Evolutionary conservation across 2,113 vertebrate genomes (phyloP).

Genomic region (Nyctereutes procyonoides): DNA sequence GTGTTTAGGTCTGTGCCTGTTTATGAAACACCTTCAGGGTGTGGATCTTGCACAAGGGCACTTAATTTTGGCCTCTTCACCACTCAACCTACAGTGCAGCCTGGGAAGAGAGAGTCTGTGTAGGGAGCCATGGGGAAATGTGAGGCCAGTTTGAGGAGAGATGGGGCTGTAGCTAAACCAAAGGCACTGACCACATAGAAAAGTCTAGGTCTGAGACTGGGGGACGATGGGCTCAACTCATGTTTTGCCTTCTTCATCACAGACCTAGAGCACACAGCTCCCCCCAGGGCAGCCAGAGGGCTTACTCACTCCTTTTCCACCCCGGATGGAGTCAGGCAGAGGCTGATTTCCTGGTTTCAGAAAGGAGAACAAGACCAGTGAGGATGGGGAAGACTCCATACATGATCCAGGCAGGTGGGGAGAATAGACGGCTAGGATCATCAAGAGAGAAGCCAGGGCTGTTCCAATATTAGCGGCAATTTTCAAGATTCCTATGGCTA

Average conservation of each 20-base stretch:
- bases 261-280: background rate
- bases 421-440: slow-evolving; percentile 79
- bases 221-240: background rate
- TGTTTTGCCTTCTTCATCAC: background rate
- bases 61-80: background rate
- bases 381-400: slow-evolving; percentile 83
- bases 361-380: slow-evolving; percentile 82
- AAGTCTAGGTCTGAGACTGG: background rate
- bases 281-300: background rate
- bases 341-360: slow-evolving; percentile 86
- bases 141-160: background rate
- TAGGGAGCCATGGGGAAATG: background rate
- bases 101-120: background rate
- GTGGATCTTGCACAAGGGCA: background rate
- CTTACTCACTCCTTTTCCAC: slow-evolving; percentile 84
- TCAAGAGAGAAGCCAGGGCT: slow-evolving; percentile 85
- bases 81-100: background rate
- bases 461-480: slow-evolving; percentile 85
- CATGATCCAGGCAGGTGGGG: slow-evolving; percentile 80
- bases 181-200: background rate
- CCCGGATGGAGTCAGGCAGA: slow-evolving; percentile 87
- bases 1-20: background rate
- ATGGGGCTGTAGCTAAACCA: too few relatives aligned
- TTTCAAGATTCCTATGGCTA: slow-evolving; percentile 81
- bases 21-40: background rate